These are phyloP conservation scores for Tyto alba DNA, from an alignment of 2,113 vertebrate species.

Conservation along the genomic window DNA sequence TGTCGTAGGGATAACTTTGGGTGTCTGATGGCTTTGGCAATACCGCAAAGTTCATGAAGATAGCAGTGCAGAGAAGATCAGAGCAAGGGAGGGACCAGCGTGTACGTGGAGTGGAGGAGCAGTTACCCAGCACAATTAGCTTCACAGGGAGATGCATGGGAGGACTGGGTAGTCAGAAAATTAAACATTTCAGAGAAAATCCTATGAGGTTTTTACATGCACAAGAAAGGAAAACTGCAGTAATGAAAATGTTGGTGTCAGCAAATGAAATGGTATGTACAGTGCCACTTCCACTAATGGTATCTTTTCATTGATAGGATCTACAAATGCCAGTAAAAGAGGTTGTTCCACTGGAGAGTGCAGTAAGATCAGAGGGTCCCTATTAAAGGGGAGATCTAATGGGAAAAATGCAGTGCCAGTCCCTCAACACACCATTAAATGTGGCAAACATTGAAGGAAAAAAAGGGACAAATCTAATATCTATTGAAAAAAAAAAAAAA, in stretches of 20 bases:
- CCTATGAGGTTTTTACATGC: background rate
- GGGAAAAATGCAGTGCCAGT: background rate
- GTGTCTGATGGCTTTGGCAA: background rate
- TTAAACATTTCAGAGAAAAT: background rate
- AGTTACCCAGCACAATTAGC: accelerated
- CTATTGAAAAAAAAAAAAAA: background rate
- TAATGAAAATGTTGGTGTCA: background rate
- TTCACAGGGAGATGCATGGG: background rate
- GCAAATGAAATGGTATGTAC: background rate
- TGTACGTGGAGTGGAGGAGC: background rate
- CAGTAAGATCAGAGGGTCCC: background rate
- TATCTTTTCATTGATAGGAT: background rate
- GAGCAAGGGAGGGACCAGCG: background rate
- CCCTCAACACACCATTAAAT: background rate
- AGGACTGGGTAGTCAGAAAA: background rate
- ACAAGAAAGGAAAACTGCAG: background rate
- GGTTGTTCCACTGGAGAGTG: background rate
- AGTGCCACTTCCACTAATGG: background rate
- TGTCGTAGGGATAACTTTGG: background rate
- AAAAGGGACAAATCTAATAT: background rate
- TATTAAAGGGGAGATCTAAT: background rate
- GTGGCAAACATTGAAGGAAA: background rate
- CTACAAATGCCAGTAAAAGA: background rate
- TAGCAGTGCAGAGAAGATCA: background rate
- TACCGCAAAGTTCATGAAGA: background rate